Base-by-base conservation (phyloP, 2,113 vertebrate genomes). In the Steatornis caripensis region DNA sequence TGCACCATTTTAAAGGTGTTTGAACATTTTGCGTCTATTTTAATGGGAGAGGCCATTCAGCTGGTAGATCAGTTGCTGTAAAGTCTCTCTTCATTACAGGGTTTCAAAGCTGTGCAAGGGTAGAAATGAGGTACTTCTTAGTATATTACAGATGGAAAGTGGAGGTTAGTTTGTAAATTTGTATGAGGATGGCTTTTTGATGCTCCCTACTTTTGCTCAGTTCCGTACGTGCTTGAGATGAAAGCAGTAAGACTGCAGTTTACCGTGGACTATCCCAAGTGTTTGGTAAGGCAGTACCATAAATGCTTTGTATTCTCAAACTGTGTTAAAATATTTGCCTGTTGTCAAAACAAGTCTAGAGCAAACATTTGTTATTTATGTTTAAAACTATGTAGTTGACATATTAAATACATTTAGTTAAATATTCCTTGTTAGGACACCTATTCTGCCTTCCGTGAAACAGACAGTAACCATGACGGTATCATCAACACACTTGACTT, bases 401-500 rank as follows among this genome's bases (percentile, higher is more conserved):
- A 1, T 46, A 12, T 66, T 93, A 64, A 90, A 81, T 60, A 53
- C n/a, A 88, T 71, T 84, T 70, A 58, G 65, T 55, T 86, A 80
- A 83, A 81, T 95, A 69, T 94, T 89, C 80, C 66, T 95, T 91
- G 60, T 37, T 91, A 98, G 98, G 97, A 98, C 86, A 82, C 95
- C 45, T 98, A 97, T 91, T 84, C 98, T 32, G 98, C 97, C 57
- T 98, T 98, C 97, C 96, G 82, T 65, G 92, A 97, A 91, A 96
- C 94, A 79, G 98, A 98, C 96, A 94, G 77, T 10, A 97, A 98
- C 76, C 85, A 76, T 54, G 97, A 98, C 2, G 95, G 98, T n/a
- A 46, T 97, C 43, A 53, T 98, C 36, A 95, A 58, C 54, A 93
- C 95, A 93, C 83, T 45, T 13, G 97, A 98, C 79, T 96, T 99